Evolutionary conservation across 1,140 invertebrate genomes (phyloP), one percentile per base, ranked within the genome.

Genomic region (Propsilocerus akamusi): DNA sequence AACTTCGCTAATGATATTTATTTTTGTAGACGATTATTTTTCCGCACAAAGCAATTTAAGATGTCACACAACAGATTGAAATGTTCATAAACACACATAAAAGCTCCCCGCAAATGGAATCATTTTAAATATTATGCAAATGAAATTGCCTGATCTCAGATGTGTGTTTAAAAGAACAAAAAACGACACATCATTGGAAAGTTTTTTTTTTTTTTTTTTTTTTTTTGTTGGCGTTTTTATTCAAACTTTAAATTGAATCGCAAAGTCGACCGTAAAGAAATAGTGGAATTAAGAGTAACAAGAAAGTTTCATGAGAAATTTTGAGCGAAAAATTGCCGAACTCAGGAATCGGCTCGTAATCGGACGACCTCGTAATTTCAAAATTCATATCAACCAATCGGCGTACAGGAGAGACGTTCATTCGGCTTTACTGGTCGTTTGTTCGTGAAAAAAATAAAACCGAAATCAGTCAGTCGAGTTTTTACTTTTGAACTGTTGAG

Each of bases 41-140:
- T n/a, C n/a, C n/a, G n/a, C n/a, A n/a, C n/a, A n/a, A n/a, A n/a
- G n/a, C n/a, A n/a, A n/a, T n/a, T n/a, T n/a, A n/a, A n/a, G n/a
- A n/a, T n/a, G n/a, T n/a, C n/a, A n/a, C n/a, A n/a, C 3, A 30
- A 8, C 17, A 41, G 34, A 41, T 41, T 41, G 34, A 41, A 41
- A 20, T 41, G 34, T 41, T 41, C 34, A 41, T 41, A 41, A 41
- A 41, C 34, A 41, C 34, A 41, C 22, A 41, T n/a, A 41, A 41
- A 37, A 17, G 32, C 32, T 37, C n/a, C n/a, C n/a, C n/a, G 32
- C 32, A 37, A 17, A 37, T 37, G 20, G 20, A 37, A 41, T 41
- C 34, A 41, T 41, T 41, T 20, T n/a, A n/a, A n/a, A n/a, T n/a
- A 41, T 20, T 41, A 41, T 41, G 34, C 22, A 41, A 41, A 41